A percentile compares a stretch with the other conserved stretches of the same genome.
phyloP scores from a whole-genome alignment of 2,113 vertebrate species.

The Prunella himalayana region DNA sequence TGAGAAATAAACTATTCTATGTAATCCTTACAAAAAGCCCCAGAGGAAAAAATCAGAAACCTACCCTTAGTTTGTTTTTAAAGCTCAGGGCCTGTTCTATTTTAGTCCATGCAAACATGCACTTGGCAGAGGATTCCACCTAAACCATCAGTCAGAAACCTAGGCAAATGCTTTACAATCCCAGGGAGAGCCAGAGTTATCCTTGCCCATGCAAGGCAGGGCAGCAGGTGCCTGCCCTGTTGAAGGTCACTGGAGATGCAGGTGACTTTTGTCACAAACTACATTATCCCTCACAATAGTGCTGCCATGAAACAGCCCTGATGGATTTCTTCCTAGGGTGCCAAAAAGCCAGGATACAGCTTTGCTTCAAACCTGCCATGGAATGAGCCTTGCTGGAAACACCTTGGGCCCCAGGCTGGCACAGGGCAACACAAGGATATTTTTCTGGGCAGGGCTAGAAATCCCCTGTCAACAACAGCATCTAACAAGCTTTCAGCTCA shows the following conservation, averaged over 20 bases:
- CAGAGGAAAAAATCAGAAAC: not conserved
- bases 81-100: not conserved
- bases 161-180: not conserved
- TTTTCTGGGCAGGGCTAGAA: not conserved
- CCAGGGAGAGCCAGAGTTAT: not conserved
- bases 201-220: not conserved
- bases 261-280: not conserved
- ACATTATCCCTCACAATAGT: accelerated
- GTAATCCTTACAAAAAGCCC: not conserved
- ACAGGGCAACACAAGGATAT: no score
- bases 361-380: accelerated
- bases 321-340: accelerated
- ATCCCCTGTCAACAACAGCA: not conserved
- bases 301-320: not conserved
- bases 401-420: not conserved
- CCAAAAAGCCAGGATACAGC: not conserved
- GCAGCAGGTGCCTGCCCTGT: not conserved
- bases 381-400: not conserved
- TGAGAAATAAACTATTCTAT: not conserved
- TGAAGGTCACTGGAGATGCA: not conserved
- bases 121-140: not conserved
- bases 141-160: not conserved
- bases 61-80: not conserved
- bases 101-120: not conserved
- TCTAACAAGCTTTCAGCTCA: not conserved